Evolutionary conservation across 2,888 invertebrate species (phyloP).

Genomic region (Eledona agricola): DNA sequence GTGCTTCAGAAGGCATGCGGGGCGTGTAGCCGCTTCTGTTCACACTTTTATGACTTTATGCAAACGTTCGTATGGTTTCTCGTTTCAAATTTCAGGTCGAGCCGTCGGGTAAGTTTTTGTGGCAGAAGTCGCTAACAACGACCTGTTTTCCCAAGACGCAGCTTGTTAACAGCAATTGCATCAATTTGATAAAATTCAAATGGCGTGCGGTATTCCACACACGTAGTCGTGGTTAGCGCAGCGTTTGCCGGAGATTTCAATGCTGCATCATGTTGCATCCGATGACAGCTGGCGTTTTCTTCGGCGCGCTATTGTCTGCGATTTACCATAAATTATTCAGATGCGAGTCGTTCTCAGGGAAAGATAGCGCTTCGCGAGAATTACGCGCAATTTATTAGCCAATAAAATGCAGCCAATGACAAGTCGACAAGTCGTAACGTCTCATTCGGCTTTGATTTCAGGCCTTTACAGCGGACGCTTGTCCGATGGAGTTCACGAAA

Average conservation of each 20-base stretch:
- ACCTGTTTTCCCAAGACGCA: neutral
- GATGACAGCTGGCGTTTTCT: constrained; percentile 15
- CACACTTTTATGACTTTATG: too few relatives aligned
- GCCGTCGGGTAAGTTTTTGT: too few relatives aligned
- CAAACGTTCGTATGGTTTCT: too few relatives aligned
- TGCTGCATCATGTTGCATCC: constrained; percentile 36
- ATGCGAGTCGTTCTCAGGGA: constrained; percentile 10
- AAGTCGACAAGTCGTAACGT: neutral
- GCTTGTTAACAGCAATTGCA: constrained; percentile 1
- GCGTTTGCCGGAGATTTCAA: constrained; percentile 37
- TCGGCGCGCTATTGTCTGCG: constrained; percentile 16
- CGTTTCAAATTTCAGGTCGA: too few relatives aligned
- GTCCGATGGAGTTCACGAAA: constrained; percentile 66
- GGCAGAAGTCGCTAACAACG: neutral
- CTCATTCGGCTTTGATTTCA: constrained; percentile 52
- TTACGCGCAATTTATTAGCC: constrained; percentile 19
- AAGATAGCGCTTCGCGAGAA: constrained; percentile 19
- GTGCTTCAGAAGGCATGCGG: too few relatives aligned
- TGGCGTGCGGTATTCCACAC: constrained; percentile 32
- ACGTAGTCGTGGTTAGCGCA: constrained; percentile 35
- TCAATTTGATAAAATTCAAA: constrained; percentile 29
- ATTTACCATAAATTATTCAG: constrained; percentile 19
- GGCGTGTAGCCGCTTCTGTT: too few relatives aligned
- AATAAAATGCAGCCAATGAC: constrained; percentile 16
- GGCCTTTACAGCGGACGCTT: constrained; percentile 64